Evolutionary conservation across 2,113 vertebrate genomes (phyloP).

Genomic region (Bombycilla garrulus): DNA sequence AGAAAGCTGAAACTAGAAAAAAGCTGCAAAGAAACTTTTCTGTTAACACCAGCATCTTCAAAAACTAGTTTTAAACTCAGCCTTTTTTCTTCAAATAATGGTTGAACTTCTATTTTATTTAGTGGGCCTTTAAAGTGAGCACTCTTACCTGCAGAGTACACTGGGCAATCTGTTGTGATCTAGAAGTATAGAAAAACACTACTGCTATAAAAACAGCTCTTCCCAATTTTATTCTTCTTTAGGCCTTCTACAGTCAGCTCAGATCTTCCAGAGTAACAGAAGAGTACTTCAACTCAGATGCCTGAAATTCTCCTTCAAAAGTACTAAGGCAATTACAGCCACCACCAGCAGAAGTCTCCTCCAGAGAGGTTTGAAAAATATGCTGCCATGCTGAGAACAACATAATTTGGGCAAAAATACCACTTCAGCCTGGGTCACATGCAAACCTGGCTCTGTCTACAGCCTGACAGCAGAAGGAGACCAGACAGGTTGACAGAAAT

Average conservation of each 20-base stretch:
- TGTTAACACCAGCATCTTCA: background rate
- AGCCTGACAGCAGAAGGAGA: background rate
- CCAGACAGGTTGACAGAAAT: background rate
- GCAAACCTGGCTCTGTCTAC: background rate
- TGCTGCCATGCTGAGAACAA: background rate
- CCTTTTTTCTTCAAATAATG: background rate
- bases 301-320: background rate
- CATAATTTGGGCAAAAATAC: background rate
- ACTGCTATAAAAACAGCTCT: background rate
- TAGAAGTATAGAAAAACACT: background rate
- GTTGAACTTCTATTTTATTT: background rate
- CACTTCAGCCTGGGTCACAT: background rate
- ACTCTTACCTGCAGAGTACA: background rate
- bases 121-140: background rate
- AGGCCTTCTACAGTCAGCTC: background rate
- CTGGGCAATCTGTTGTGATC: background rate
- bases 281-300: background rate
- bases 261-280: background rate
- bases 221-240: background rate
- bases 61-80: background rate
- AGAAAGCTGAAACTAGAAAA: background rate
- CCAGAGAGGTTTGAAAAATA: background rate
- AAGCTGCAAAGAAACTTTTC: background rate
- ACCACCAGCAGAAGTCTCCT: background rate
- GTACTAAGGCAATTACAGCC: background rate